Conservation (phyloP, 64 coral and sea anemone species). For the Montipora capricornis region DNA sequence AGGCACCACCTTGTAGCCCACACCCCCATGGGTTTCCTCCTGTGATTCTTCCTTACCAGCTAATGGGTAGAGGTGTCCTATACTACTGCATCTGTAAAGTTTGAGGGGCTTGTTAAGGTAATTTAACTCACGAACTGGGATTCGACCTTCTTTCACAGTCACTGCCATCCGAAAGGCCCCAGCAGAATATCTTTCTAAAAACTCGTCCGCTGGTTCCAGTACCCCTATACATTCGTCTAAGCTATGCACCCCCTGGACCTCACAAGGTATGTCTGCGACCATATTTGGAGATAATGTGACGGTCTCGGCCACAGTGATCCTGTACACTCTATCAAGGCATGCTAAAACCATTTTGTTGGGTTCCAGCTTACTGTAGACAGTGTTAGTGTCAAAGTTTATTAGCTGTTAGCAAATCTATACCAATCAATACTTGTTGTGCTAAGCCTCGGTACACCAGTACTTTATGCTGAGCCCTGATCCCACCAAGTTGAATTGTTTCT, state of each 20-base stretch:
- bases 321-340: conserved; percentile 16
- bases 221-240: background rate
- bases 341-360: conserved; percentile 12
- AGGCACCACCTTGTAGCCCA: background rate
- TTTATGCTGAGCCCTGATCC: background rate
- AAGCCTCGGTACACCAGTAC: conserved; percentile 36
- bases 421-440: conserved; percentile 29
- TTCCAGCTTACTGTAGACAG: background rate
- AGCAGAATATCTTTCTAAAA: conserved; percentile 20
- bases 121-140: conserved; percentile 37
- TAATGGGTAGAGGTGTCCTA: conserved; percentile 4
- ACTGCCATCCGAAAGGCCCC: conserved; percentile 7
- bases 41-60: background rate
- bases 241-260: background rate
- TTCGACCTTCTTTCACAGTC: conserved; percentile 22
- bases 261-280: background rate
- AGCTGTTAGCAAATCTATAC: conserved; percentile 36
- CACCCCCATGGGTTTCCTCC: background rate
- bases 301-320: conserved; percentile 24
- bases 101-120: conserved; percentile 10
- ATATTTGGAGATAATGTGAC: conserved; percentile 35
- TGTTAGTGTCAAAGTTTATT: conserved; percentile 38
- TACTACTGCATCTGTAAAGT: conserved; percentile 24
- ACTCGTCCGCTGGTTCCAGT: conserved; percentile 20
- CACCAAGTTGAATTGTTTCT: background rate